Evolutionary conservation across 2,113 vertebrate genomes (phyloP).

Genomic region (Pimephales promelas): DNA sequence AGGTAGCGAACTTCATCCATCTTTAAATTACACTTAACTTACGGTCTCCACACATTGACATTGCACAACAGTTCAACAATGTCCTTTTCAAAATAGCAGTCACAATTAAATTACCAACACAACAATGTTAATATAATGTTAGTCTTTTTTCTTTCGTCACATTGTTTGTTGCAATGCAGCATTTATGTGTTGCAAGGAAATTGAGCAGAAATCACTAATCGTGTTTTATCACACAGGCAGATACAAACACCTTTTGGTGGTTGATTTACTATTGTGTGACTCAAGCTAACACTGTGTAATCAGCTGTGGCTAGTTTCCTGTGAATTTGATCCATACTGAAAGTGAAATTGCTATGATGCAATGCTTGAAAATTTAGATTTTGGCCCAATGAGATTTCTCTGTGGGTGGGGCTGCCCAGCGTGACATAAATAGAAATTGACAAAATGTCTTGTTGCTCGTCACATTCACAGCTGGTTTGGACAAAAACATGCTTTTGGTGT

Average conservation of each 20-base stretch:
- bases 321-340: not conserved
- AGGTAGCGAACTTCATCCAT: too few species aligned
- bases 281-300: not conserved
- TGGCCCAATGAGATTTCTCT: not conserved
- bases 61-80: too few species aligned
- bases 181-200: not conserved
- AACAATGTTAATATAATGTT: not conserved
- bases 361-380: not conserved
- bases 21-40: too few species aligned
- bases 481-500: not conserved
- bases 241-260: not conserved
- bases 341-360: not conserved
- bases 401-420: not conserved
- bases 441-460: not conserved
- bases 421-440: not conserved
- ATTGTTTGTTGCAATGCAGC: slow-evolving; percentile 12
- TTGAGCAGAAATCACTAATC: not conserved
- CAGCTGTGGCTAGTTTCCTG: not conserved
- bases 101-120: too few species aligned
- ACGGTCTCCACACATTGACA: too few species aligned
- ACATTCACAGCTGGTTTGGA: not conserved
- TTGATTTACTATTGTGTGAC: not conserved
- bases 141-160: not conserved
- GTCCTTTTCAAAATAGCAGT: too few species aligned
- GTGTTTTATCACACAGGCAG: not conserved